These are phyloP conservation scores for Suncus etruscus DNA, from an alignment of 2,113 vertebrate species.

Conservation along the genomic window DNA sequence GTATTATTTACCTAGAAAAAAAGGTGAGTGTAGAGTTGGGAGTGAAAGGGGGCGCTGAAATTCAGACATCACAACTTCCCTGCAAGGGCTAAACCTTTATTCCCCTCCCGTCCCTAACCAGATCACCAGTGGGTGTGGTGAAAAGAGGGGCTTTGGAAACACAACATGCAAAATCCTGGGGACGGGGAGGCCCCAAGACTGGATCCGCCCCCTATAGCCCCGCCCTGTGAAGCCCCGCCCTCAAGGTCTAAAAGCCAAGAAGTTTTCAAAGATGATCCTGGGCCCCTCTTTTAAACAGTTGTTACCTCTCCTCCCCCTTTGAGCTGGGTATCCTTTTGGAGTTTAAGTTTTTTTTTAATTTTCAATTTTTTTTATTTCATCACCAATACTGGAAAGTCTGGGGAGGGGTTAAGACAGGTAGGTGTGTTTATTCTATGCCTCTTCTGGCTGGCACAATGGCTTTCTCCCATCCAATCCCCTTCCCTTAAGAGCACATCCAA, in stretches of 20 bases:
- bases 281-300: constrained; percentile 30
- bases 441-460: not conserved
- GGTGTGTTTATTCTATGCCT: constrained; percentile 15
- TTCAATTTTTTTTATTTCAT: not conserved
- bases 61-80: not conserved
- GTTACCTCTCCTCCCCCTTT: not conserved
- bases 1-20: constrained; percentile 49
- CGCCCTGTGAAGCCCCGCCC: constrained; percentile 33
- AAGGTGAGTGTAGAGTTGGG: not conserved
- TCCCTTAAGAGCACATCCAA: not conserved
- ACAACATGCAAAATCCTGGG: not conserved
- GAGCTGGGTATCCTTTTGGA: not conserved
- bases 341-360: not conserved
- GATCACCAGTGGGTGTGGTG: constrained; percentile 65
- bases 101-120: not conserved
- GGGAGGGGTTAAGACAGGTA: constrained; percentile 27
- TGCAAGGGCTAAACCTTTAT: not conserved
- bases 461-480: not conserved
- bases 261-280: constrained; percentile 54
- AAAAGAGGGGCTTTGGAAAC: constrained; percentile 66
- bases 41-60: not conserved
- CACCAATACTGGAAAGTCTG: constrained; percentile 12
- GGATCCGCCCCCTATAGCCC: not conserved
- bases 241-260: not conserved
- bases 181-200: not conserved